Evolutionary conservation across 1,140 invertebrate species (phyloP).

Genomic region (Xylocopa sonorina): DNA sequence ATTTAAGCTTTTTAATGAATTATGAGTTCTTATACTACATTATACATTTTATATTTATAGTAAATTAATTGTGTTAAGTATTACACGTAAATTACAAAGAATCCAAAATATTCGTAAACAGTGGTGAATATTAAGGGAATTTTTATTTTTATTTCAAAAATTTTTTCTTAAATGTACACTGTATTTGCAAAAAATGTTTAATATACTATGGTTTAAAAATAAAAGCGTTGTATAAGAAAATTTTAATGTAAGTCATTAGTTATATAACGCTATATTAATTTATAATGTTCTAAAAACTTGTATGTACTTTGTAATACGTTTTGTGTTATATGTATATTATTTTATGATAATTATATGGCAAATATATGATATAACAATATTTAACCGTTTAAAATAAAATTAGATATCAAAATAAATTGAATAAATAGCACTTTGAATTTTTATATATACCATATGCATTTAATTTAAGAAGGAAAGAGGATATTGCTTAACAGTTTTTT

Average conservation of each 20-base stretch:
- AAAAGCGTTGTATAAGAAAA: not conserved
- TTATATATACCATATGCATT: too few species aligned
- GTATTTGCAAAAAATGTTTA: not conserved
- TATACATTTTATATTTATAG: conserved; percentile 8
- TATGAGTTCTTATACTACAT: conserved; percentile 19
- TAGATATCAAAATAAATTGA: not conserved
- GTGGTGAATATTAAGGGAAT: not conserved
- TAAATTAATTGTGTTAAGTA: not conserved
- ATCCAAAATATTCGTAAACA: not conserved
- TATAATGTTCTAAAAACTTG: not conserved
- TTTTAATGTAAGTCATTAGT: conserved; percentile 20
- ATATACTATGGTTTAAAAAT: not conserved
- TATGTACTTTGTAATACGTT: conserved; percentile 23
- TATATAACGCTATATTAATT: not conserved
- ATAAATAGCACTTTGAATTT: too few species aligned
- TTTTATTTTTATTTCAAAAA: conserved; percentile 2
- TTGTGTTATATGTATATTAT: not conserved
- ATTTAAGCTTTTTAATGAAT: conserved; percentile 33
- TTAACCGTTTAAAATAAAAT: not conserved
- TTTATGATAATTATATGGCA: not conserved
- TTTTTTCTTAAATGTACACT: conserved; percentile 4
- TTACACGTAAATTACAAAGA: conserved; percentile 14
- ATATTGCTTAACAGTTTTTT: too few species aligned
- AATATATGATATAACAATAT: not conserved
- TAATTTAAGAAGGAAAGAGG: too few species aligned